Conservation (phyloP, 1,140 invertebrate species). For the Caenorhabditis latens region DNA sequence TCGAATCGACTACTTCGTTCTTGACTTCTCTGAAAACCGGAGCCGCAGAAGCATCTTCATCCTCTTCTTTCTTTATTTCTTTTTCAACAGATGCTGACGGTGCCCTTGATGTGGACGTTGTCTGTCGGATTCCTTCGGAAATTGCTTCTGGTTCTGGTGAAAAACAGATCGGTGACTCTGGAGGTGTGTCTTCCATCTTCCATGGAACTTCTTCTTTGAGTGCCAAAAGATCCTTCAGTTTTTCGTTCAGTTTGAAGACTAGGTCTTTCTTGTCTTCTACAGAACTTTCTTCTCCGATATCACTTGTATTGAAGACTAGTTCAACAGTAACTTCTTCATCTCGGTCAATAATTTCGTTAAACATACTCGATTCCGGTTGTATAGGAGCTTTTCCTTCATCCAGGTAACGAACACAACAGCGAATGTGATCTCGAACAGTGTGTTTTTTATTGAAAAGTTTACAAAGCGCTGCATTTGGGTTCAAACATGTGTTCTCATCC, state of each 20-base stretch:
- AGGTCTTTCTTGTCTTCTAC: slow-evolving; percentile 2
- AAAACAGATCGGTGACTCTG: background rate
- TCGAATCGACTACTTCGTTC: background rate
- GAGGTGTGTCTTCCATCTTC: slow-evolving; percentile 27
- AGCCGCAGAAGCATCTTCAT: slow-evolving; percentile 52
- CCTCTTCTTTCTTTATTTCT: slow-evolving; percentile 47
- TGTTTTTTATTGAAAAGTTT: slow-evolving; percentile 1
- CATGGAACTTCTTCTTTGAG: background rate
- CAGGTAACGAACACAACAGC: background rate
- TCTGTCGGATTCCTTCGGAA: background rate
- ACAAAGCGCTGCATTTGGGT: background rate
- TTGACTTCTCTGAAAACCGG: slow-evolving; percentile 12
- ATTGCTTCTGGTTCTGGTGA: background rate
- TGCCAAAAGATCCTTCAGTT: background rate
- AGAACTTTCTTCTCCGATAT: background rate
- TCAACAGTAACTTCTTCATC: slow-evolving; percentile 32
- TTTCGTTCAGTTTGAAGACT: background rate
- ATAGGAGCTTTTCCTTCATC: slow-evolving; percentile 23
- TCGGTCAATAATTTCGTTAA: background rate
- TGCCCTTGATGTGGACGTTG: slow-evolving; percentile 11
- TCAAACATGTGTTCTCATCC: slow-evolving; percentile 31
- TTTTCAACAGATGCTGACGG: slow-evolving; percentile 6
- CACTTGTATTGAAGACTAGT: slow-evolving; percentile 27
- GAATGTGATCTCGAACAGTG: background rate
- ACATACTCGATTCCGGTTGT: slow-evolving; percentile 43